These are phyloP conservation scores for Vanessa tameamea DNA, from an alignment of 1,140 invertebrate genomes.

Conservation along the genomic window DNA sequence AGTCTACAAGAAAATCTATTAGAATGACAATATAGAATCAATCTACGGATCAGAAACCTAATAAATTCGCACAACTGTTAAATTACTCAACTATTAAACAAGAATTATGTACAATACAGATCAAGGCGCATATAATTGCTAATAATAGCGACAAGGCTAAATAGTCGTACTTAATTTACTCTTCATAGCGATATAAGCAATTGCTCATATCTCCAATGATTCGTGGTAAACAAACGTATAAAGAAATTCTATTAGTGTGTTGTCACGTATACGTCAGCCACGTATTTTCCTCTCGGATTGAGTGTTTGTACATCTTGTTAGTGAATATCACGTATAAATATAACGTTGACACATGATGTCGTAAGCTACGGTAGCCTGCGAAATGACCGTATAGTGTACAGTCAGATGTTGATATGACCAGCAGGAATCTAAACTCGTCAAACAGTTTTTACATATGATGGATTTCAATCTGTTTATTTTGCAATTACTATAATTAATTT, in stretches of 20 bases:
- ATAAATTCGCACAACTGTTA: too few relatives aligned
- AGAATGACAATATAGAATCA: too few relatives aligned
- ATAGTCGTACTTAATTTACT: neutral
- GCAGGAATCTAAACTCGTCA: too few relatives aligned
- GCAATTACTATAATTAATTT: too few relatives aligned
- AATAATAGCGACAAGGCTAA: neutral
- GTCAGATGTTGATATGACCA: too few relatives aligned
- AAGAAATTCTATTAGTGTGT: slow-evolving; percentile 13
- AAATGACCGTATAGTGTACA: too few relatives aligned
- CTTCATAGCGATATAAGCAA: neutral
- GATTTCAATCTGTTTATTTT: too few relatives aligned
- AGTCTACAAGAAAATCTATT: too few relatives aligned
- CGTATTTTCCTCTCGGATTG: slow-evolving; percentile 13
- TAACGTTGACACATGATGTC: slow-evolving; percentile 5
- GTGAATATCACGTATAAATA: neutral
- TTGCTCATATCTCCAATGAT: slow-evolving; percentile 7
- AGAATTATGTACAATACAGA: neutral
- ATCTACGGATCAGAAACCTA: too few relatives aligned
- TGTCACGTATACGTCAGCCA: slow-evolving; percentile 11
- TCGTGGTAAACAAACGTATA: slow-evolving; percentile 18
- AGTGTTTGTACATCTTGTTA: slow-evolving; percentile 11
- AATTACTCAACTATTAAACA: too few relatives aligned
- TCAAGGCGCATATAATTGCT: slow-evolving; percentile 1
- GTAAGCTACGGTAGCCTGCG: slow-evolving; percentile 2
- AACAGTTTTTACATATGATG: too few relatives aligned